A percentile compares a stretch with the other conserved stretches of the same genome.
phyloP scores from a whole-genome alignment of 2,113 vertebrate genomes.

The Arothron firmamentum region DNA sequence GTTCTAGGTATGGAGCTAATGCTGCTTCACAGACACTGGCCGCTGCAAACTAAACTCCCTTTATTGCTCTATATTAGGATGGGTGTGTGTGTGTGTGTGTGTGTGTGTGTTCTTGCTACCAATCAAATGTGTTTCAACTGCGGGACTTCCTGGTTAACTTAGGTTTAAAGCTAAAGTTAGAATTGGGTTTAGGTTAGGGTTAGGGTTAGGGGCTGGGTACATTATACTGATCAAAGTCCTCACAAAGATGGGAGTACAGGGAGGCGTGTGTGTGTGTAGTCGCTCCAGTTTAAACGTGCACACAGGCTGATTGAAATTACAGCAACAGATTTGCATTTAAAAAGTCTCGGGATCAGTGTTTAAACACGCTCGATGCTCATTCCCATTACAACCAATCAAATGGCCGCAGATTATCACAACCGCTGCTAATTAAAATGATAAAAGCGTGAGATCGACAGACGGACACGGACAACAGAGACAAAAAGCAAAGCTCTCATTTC shows the following conservation, averaged over 20 bases:
- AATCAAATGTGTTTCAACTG: background rate
- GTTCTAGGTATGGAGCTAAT: slow-evolving; percentile 39
- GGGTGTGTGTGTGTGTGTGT: too few relatives aligned
- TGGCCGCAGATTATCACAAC: slow-evolving; percentile 4
- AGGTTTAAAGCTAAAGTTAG: too few relatives aligned
- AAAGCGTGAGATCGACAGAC: slow-evolving; percentile 1
- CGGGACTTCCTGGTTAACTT: too few relatives aligned
- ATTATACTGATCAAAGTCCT: too few relatives aligned
- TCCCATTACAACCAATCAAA: slow-evolving; percentile 27
- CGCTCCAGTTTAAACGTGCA: background rate
- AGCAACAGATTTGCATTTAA: slow-evolving; percentile 13
- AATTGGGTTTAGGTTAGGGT: too few relatives aligned
- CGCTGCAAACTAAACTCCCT: slow-evolving; percentile 4
- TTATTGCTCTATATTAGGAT: background rate
- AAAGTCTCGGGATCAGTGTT: slow-evolving; percentile 31
- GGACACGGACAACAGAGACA: slow-evolving; percentile 6
- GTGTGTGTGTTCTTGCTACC: too few relatives aligned
- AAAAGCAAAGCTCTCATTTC: background rate
- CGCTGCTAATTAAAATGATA: slow-evolving; percentile 12
- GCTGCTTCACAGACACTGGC: slow-evolving; percentile 5
- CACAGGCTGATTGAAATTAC: slow-evolving; percentile 17
- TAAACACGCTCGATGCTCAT: slow-evolving; percentile 20
- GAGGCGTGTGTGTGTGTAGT: background rate
- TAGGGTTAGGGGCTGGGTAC: too few relatives aligned
- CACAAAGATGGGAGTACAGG: too few relatives aligned